Percentiles rank a stretch among this genome's conserved stretches.
Evolutionary conservation across 1,140 invertebrate genomes (phyloP).

Genomic region (Centruroides vittatus): DNA sequence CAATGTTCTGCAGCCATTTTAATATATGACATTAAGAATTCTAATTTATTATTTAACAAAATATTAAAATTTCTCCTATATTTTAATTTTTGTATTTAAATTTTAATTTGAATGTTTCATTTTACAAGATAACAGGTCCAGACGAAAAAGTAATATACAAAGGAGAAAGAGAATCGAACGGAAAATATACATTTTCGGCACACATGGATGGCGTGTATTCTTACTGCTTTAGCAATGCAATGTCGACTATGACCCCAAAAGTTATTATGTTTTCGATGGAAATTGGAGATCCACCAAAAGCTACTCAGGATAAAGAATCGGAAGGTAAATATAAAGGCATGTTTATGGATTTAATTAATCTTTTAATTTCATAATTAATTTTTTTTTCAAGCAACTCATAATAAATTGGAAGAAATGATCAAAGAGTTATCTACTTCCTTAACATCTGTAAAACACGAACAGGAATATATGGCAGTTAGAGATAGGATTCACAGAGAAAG

Average conservation of each 20-base stretch:
- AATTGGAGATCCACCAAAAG: conserved; percentile 59
- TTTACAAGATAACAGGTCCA: conserved; percentile 43
- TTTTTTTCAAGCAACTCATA: conserved; percentile 41
- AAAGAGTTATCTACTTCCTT: conserved; percentile 78
- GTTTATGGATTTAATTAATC: too few relatives aligned
- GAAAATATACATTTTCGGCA: conserved; percentile 97
- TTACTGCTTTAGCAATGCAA: conserved; percentile 98
- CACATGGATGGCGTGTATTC: conserved; percentile 81
- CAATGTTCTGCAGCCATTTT: too few relatives aligned
- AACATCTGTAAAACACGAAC: conserved; percentile 91
- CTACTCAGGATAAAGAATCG: conserved; percentile 35
- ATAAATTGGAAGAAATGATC: conserved; percentile 95
- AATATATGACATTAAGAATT: too few relatives aligned
- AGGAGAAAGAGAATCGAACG: conserved; percentile 86
- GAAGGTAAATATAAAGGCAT: conserved; percentile 14
- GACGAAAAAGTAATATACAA: conserved; percentile 79
- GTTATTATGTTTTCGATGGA: conserved; percentile 97
- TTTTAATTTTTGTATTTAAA: too few relatives aligned
- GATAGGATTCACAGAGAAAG: conserved; percentile 88
- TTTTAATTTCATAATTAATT: too few relatives aligned
- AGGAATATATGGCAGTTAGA: conserved; percentile 98
- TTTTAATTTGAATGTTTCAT: too few relatives aligned
- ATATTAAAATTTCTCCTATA: too few relatives aligned
- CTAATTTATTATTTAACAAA: too few relatives aligned
- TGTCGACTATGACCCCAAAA: conserved; percentile 99